Percentiles rank a stretch among this genome's conserved stretches.
Conservation (phyloP, 2,888 invertebrate genomes). For the Limnephilus auricula region DNA sequence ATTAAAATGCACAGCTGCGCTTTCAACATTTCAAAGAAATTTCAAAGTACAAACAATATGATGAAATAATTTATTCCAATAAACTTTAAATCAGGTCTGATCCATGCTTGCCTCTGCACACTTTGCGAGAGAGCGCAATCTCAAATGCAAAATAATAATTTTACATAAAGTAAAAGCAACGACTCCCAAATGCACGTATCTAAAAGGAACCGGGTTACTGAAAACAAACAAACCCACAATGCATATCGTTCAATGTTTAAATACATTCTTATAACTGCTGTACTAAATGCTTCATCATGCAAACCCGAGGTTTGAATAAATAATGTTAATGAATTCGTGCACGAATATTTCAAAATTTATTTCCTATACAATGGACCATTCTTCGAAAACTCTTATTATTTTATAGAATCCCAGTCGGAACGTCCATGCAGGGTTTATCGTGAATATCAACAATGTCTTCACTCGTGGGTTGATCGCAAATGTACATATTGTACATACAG, state of each 20-base stretch:
- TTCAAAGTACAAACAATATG: neutral
- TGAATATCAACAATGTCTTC: slow-evolving; percentile 51
- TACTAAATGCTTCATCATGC: neutral
- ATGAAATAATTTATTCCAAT: neutral
- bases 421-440: slow-evolving; percentile 21
- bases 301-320: neutral
- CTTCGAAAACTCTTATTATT: neutral
- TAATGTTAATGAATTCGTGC: neutral
- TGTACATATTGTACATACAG: slow-evolving; percentile 51
- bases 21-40: neutral
- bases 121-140: neutral
- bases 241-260: neutral
- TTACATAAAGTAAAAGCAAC: neutral
- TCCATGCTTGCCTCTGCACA: neutral
- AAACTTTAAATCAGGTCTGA: neutral
- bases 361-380: neutral
- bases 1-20: neutral
- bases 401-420: neutral
- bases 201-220: neutral
- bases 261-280: neutral
- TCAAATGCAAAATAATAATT: neutral
- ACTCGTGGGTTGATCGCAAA: slow-evolving; percentile 40
- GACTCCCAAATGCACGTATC: neutral
- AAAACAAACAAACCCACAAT: neutral
- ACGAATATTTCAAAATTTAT: neutral